Percentiles rank a stretch among this genome's conserved stretches.
phyloP scores from a whole-genome alignment of 2,113 vertebrate species.

The Indicator indicator region DNA sequence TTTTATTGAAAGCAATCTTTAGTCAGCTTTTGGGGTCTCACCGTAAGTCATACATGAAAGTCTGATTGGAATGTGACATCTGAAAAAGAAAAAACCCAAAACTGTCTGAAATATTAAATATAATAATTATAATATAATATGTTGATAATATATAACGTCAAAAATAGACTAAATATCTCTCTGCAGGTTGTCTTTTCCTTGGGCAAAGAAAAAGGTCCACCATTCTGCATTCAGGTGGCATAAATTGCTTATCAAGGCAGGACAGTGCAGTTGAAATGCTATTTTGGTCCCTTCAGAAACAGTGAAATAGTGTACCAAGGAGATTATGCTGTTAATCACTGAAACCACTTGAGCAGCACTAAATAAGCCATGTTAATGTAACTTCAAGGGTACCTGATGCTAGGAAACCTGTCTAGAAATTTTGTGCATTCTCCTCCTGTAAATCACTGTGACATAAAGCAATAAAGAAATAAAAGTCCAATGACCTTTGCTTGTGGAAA shows the following conservation, averaged over 20 bases:
- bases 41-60: neutral
- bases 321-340: neutral
- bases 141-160: neutral
- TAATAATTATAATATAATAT: too few relatives aligned
- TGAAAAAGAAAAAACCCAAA: neutral
- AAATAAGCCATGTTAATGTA: neutral
- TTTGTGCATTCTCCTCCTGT: neutral
- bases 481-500: neutral
- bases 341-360: neutral
- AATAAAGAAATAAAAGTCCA: neutral
- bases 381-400: neutral
- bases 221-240: neutral
- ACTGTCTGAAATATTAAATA: neutral
- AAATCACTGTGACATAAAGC: neutral
- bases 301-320: neutral
- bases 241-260: slow-evolving; percentile 25
- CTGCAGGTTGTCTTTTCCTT: neutral
- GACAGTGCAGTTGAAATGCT: neutral
- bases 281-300: neutral
- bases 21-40: neutral
- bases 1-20: neutral
- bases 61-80: neutral
- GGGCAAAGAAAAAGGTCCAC: neutral
- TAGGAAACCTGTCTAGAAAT: neutral
- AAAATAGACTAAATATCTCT: neutral